A percentile compares a stretch with the other conserved stretches of the same genome.
Conservation (phyloP, 1,140 invertebrate genomes). For the Drosophila lowei region DNA sequence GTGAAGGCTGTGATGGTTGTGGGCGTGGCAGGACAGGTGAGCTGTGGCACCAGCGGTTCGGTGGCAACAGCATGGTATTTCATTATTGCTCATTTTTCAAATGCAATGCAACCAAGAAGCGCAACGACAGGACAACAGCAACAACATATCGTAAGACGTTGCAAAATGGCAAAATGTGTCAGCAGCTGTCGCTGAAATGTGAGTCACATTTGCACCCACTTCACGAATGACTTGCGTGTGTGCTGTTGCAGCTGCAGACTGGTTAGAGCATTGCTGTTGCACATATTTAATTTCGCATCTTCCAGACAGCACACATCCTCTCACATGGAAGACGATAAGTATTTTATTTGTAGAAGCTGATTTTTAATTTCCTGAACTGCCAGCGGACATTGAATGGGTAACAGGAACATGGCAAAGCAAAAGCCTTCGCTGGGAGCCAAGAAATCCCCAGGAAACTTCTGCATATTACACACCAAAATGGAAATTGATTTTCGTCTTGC, state of each 20-base stretch:
- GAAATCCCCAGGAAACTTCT: slow-evolving; percentile 25
- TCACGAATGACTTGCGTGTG: slow-evolving; percentile 35
- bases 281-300: slow-evolving; percentile 39
- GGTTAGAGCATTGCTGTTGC: neutral
- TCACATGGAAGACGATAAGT: slow-evolving; percentile 1
- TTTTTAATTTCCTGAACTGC: slow-evolving; percentile 68
- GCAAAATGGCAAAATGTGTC: slow-evolving; percentile 46
- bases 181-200: slow-evolving; percentile 56
- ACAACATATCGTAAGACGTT: slow-evolving; percentile 29
- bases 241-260: neutral
- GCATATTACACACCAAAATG: slow-evolving; percentile 45
- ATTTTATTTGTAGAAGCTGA: slow-evolving; percentile 33
- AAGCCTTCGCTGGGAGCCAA: slow-evolving; percentile 5
- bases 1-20: slow-evolving; percentile 30
- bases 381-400: slow-evolving; percentile 34
- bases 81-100: slow-evolving; percentile 69
- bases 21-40: slow-evolving; percentile 22
- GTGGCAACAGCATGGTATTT: slow-evolving; percentile 23
- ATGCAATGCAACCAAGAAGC: slow-evolving; percentile 41
- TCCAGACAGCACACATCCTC: slow-evolving; percentile 1
- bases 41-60: slow-evolving; percentile 8
- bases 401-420: slow-evolving; percentile 7
- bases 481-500: slow-evolving; percentile 67
- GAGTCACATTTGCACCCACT: slow-evolving; percentile 37
- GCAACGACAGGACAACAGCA: too few species aligned